Evolutionary conservation across 30 jellyfish, hydroid and myxozoan genomes (phyloP).

Genomic region (Turritopsis rubra): DNA sequence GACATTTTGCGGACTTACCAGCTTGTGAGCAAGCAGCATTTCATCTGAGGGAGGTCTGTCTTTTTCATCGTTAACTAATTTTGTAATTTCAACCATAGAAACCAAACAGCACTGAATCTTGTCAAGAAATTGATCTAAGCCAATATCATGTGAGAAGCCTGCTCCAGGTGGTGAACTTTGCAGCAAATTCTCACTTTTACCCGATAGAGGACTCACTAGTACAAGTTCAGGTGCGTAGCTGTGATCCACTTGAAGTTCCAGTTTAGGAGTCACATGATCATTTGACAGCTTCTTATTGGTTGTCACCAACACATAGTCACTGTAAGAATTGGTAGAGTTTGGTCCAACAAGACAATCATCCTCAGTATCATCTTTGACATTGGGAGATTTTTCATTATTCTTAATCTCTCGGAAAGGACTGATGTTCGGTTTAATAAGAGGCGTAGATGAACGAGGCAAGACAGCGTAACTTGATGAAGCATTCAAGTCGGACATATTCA

Average conservation of each 20-base stretch:
- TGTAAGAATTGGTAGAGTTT: conserved; percentile 2
- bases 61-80: conserved; percentile 9
- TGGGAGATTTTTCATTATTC: neutral
- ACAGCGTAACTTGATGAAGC: neutral
- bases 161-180: conserved; percentile 2
- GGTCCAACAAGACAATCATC: neutral
- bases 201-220: neutral
- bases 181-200: neutral
- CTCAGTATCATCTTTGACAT: neutral
- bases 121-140: conserved; percentile 61
- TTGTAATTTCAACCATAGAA: conserved; percentile 56
- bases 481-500: conserved; percentile 7
- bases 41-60: neutral
- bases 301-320: conserved; percentile 18
- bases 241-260: neutral
- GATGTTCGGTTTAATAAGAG: neutral
- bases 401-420: neutral
- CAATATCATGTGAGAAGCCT: conserved; percentile 23
- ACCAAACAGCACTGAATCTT: conserved; percentile 54
- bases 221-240: neutral
- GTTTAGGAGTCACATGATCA: neutral
- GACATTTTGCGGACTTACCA: conserved; percentile 18
- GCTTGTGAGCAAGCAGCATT: neutral
- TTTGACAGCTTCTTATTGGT: neutral
- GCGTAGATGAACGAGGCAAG: conserved; percentile 26